Evolutionary conservation across 2,888 invertebrate species (phyloP).

Genomic region (Beris chalybata): DNA sequence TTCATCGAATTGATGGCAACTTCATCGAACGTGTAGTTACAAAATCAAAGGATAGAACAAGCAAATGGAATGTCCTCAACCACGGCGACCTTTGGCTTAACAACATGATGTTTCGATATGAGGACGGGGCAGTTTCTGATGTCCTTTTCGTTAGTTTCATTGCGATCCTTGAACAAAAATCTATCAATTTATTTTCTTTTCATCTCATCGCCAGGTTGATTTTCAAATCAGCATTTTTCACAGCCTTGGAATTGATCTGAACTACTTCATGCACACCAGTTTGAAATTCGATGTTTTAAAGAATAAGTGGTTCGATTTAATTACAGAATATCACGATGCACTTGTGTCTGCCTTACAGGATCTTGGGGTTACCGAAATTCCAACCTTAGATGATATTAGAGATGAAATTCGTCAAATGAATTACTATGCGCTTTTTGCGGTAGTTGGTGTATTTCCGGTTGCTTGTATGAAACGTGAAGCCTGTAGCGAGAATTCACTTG

Average conservation of each 20-base stretch:
- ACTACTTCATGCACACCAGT: conserved; percentile 55
- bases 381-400: conserved; percentile 46
- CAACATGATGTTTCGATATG: conserved; percentile 57
- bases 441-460: conserved; percentile 18
- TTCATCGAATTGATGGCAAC: no score
- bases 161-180: no score
- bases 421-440: conserved; percentile 48
- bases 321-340: conserved; percentile 42
- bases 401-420: conserved; percentile 48
- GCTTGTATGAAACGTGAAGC: conserved; percentile 52
- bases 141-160: conserved; percentile 41
- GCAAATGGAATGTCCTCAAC: conserved; percentile 46
- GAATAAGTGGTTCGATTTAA: conserved; percentile 43
- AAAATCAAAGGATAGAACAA: no score
- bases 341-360: conserved; percentile 19
- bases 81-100: conserved; percentile 62
- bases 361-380: conserved; percentile 11
- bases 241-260: conserved; percentile 54
- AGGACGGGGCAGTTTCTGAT: background rate
- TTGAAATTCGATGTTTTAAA: conserved; percentile 47
- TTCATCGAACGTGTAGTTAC: no score
- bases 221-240: conserved; percentile 53
- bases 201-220: conserved; percentile 47
- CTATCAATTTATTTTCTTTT: background rate
- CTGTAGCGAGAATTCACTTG: conserved; percentile 47